Base-by-base conservation (phyloP, 2,797 vertebrate species). In the Serranus cabrilla region DNA sequence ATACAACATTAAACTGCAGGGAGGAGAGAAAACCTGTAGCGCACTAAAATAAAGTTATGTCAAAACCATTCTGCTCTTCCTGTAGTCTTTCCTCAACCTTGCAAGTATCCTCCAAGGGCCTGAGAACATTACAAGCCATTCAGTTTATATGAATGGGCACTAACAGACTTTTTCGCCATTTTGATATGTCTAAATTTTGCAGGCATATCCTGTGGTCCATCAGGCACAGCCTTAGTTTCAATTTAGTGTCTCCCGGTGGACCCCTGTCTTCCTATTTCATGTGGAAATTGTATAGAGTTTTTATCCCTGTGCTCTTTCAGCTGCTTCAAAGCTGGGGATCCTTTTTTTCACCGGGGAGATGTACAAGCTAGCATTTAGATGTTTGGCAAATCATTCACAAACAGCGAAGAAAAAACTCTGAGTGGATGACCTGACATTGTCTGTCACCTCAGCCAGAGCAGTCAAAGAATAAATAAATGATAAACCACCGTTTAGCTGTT, bases 151-250 rank as follows among this genome's bases (percentile, higher is more conserved):
- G 97, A 97, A 97, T 96, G 97, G 97, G 96, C 97, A 98, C 96
- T 95, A 95, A 96, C 98, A 99, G 97, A 96, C 97, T 95, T 96
- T 98, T 99, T 98, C 94, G 93, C 96, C 96, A 98, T 99, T 97
- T 95, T 91, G 91, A 95, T 95, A 92, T 91, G 96, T 96, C 96
- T 95, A 96, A 95, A 97, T 98, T 93, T 96, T 97, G 97, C 98
- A 99, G 97, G 96, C 97, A 97, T 93, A 97, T 99, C 98, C 98
- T 98, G 98, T 97, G 96, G 95, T 95, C 97, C 94, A 95, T 96
- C 95, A 93, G 94, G 92, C 97, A 97, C 98, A 99, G 98, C 95
- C 97, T 96, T 97, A 95, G 96, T 97, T 99, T 99, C 97, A 98
- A 98, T 99, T 99, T 96, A 95, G 96, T 95, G 93, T 96, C 95